phyloP scores from a whole-genome alignment of 2,113 vertebrate genomes.

The Ictidomys tridecemlineatus region DNA sequence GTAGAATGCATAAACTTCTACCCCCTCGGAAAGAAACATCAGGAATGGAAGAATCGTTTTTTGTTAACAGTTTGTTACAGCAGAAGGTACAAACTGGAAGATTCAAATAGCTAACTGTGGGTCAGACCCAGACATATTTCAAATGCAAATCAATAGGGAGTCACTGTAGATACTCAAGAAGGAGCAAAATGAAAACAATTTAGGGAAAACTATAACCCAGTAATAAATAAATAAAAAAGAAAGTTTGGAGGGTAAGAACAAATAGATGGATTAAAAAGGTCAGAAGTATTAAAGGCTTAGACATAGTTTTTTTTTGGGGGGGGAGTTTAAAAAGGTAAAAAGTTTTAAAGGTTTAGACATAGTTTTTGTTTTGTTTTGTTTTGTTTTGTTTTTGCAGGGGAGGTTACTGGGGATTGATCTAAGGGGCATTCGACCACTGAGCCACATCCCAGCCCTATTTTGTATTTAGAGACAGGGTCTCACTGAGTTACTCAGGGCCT shows the following conservation, averaged over 20 bases:
- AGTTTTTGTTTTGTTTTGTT: too few relatives aligned
- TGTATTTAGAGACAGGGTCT: too few relatives aligned
- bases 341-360: too few relatives aligned
- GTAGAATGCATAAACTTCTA: not conserved
- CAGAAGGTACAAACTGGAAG: not conserved
- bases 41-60: not conserved
- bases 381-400: too few relatives aligned
- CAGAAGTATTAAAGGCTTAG: not conserved
- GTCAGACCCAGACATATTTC: not conserved
- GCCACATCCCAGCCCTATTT: too few relatives aligned
- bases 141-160: slow-evolving; percentile 22
- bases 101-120: not conserved
- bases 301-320: not conserved
- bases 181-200: not conserved
- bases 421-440: too few relatives aligned
- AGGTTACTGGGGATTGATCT: too few relatives aligned
- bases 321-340: too few relatives aligned
- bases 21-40: not conserved
- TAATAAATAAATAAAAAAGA: not conserved
- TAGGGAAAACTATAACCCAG: not conserved
- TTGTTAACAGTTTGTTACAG: not conserved
- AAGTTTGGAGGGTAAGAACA: not conserved
- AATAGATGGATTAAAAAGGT: not conserved
- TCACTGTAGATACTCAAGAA: not conserved
- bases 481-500: too few relatives aligned